Evolutionary conservation across 2,113 vertebrate genomes (phyloP), one percentile per base, ranked within the genome.

Genomic region (Aspiorhynchus laticeps): DNA sequence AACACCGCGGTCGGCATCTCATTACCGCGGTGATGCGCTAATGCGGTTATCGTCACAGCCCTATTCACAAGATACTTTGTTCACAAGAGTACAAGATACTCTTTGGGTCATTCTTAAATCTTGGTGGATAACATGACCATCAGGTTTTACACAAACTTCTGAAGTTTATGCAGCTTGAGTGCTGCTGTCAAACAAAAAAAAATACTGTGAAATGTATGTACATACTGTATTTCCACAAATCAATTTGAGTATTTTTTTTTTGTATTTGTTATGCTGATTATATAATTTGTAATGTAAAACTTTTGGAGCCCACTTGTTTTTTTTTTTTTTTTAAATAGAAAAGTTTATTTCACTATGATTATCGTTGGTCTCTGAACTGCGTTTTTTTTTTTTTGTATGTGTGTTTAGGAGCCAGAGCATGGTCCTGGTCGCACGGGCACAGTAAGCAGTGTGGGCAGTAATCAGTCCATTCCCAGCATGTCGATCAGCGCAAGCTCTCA

Each of bases 401-500:
- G 7, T 56, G 14, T 83, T 41, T 19, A 99, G 98, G 98, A 99
- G 78, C 95, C 96, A 91, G 98, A 99, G 86, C 96, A 97, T 43
- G 95, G 95, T 88, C 95, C 96, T 75, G 95, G 97, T 87, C 94
- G 97, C 90, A 98, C 98, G 0, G 98, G 98, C 91, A 99, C 98
- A 19, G 98, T 99, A 90, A 99, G 98, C 91, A 99, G 98, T 84
- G 97, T 99, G n/a, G 98, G 98, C 90, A 99, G 98, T 92, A 99
- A 98, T 95, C 98, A 99, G 90, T 99, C 98, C 92, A 99, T 99
- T 92, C 98, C 98, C 90, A 99, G 98, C 91, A 99, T 99, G 98
- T 99, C 98, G 84, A 99, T 99, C 94, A 99, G 98, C 91, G 98
- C 98, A 95, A 99, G 98, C 93, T 99, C 98, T 93, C 98, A 99